Evolutionary conservation across 2,113 vertebrate species (phyloP).

Genomic region (Triplophysa tibetana): DNA sequence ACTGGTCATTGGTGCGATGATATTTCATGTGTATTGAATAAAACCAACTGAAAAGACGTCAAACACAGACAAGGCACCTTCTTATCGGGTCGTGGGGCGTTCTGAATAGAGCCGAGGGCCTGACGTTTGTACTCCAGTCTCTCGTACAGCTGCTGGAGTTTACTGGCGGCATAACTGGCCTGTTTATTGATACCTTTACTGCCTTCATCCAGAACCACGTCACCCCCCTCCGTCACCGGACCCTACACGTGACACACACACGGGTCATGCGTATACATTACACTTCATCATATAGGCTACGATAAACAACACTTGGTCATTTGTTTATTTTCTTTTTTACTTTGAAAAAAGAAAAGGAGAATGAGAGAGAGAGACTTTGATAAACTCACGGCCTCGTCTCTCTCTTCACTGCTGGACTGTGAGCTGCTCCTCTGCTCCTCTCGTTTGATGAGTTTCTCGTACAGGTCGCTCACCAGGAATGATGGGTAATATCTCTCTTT

Average conservation of each 20-base stretch:
- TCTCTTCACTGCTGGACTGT: slow-evolving; percentile 80
- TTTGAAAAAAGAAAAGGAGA: neutral
- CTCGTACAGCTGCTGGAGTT: slow-evolving; percentile 88
- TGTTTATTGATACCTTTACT: slow-evolving; percentile 87
- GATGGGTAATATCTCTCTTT: slow-evolving; percentile 96
- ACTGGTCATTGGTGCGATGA: too few species aligned
- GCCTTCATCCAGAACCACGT: slow-evolving; percentile 82
- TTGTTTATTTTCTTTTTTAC: too few species aligned
- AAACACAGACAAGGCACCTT: slow-evolving; percentile 77
- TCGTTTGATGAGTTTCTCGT: slow-evolving; percentile 83
- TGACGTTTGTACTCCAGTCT: slow-evolving; percentile 97
- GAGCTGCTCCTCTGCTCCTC: slow-evolving; percentile 81
- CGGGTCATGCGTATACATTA: too few species aligned
- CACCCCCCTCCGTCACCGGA: slow-evolving; percentile 75
- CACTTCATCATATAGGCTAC: too few species aligned
- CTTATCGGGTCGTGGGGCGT: slow-evolving; percentile 94
- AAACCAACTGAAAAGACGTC: too few species aligned
- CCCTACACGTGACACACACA: slow-evolving; percentile 64
- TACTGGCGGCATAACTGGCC: slow-evolving; percentile 90
- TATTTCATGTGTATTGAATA: too few species aligned
- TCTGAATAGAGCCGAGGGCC: slow-evolving; percentile 92
- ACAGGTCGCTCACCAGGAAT: slow-evolving; percentile 93
- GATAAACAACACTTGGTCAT: too few species aligned
- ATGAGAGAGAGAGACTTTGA: neutral
- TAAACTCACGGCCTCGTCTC: slow-evolving; percentile 82